Evolutionary conservation across 2,797 vertebrate genomes (phyloP), one percentile per base, ranked within the genome.

Genomic region (Alca torda): DNA sequence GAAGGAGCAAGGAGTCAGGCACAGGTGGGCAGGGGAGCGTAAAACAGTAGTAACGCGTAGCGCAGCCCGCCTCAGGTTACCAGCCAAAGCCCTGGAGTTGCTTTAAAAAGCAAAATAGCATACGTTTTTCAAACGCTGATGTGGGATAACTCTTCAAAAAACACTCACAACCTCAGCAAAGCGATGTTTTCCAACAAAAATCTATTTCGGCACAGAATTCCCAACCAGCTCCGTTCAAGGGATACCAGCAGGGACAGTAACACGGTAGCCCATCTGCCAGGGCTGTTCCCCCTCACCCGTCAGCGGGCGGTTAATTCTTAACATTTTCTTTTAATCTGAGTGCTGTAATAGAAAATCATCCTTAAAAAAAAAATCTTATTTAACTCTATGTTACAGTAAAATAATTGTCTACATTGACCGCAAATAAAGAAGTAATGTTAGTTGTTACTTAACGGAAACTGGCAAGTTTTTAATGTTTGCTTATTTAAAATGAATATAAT

Each of bases 81-180:
- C 20, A 13, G 4, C 35, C n/a, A 21, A 4, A 33, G 59, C 46
- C 45, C 74, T 18, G 37, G 64, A 54, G 61, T 28, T 61, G 68
- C 60, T 80, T 83, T 45, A 12, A 80, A 81, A 56, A 33, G 41
- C 50, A 33, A 41, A 67, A 9, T 1, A 16, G 43, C 23, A 23
- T 3, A 11, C 0, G 0, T 18, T 83, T 89, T 73, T 35, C 17
- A 18, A 9, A 25, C 33, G 69, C 61, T n/a, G 59, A 2, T 16
- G 12, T 4, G 72, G 43, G 24, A 33, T 4, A 13, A 63, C 33
- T 83, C 17, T 8, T 21, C 33, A 18, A 33, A 18, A 33, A 83
- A 13, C 2, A 0, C 33, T 51, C 53, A 28, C 18, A 10, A 16
- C 39, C 81, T 60, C 39, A 8, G 68, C 4, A 5, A 50, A 63